Conservation (phyloP, 2,888 invertebrate genomes). For the Pterobdella sp. region DNA sequence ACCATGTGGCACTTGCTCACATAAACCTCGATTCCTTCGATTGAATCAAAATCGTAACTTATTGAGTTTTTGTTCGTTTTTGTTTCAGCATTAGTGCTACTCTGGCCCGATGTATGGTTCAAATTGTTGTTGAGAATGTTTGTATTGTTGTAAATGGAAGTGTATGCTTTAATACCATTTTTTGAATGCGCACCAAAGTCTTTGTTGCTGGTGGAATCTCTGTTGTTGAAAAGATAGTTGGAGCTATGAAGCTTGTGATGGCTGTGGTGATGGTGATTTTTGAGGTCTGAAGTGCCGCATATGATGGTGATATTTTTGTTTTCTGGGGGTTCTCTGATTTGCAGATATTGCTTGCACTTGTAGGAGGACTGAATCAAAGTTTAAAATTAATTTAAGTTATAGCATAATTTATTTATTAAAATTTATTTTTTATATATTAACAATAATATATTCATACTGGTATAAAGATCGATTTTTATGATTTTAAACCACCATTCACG, state of each 20-base stretch:
- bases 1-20: background rate
- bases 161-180: background rate
- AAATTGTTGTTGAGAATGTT: background rate
- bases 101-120: background rate
- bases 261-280: background rate
- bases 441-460: no score
- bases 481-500: background rate
- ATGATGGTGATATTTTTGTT: background rate
- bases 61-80: no score
- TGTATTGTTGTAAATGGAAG: background rate
- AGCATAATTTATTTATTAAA: no score
- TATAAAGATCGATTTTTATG: no score
- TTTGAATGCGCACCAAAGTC: background rate
- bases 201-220: background rate
- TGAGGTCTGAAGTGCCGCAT: background rate
- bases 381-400: no score
- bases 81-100: no score
- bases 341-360: background rate
- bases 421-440: no score
- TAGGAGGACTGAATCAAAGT: background rate
- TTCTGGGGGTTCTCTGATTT: background rate
- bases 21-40: background rate
- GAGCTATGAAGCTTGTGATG: background rate
- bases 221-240: slow-evolving; percentile 3
- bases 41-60: background rate